These are phyloP conservation scores for Sycophila texana DNA, from an alignment of 2,888 invertebrate genomes.

Conservation along the genomic window DNA sequence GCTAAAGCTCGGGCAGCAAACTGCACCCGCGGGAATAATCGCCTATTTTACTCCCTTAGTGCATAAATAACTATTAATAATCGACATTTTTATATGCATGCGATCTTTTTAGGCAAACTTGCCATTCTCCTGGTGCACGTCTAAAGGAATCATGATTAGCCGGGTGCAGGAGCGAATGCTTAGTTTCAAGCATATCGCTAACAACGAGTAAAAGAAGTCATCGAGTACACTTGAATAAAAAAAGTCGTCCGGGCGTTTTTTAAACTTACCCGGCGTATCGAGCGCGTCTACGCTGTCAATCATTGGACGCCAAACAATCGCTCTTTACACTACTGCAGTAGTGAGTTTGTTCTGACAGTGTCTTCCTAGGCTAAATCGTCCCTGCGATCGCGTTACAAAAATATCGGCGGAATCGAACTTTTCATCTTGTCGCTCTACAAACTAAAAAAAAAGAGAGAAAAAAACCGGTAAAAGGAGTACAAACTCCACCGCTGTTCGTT, in stretches of 20 bases:
- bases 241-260: not conserved
- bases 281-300: too few relatives aligned
- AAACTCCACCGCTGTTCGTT: slow-evolving; percentile 3
- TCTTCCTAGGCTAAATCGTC: slow-evolving; percentile 1
- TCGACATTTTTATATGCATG: too few relatives aligned
- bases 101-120: too few relatives aligned
- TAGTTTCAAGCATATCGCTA: slow-evolving; percentile 9
- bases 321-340: not conserved
- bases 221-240: not conserved
- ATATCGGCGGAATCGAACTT: slow-evolving; percentile 32
- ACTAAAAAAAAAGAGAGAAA: too few relatives aligned
- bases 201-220: not conserved
- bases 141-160: not conserved
- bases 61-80: not conserved
- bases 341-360: not conserved
- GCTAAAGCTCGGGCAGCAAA: too few relatives aligned
- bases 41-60: too few relatives aligned
- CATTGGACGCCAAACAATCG: too few relatives aligned
- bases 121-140: not conserved
- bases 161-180: not conserved
- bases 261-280: not conserved
- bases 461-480: not conserved
- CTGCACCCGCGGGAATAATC: too few relatives aligned
- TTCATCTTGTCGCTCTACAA: not conserved
- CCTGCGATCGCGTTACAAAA: slow-evolving; percentile 36